phyloP scores from a whole-genome alignment of 2,888 invertebrate genomes.

The Polyommatus iphigenia region DNA sequence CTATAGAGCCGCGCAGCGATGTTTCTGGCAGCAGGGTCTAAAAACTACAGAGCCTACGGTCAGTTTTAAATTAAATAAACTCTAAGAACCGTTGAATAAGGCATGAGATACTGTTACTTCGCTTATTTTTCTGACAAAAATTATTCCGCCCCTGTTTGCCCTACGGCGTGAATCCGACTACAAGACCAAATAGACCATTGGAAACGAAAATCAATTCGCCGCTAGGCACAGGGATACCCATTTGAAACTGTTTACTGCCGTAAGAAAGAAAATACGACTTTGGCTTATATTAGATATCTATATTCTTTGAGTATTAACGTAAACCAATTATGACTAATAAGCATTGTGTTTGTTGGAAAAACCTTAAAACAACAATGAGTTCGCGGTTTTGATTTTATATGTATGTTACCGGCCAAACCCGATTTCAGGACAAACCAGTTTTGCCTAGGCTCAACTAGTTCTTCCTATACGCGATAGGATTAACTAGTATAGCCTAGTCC shows the following conservation, averaged over 20 bases:
- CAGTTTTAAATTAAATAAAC: background rate
- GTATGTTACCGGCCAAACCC: too few species aligned
- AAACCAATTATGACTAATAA: background rate
- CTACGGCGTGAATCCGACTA: background rate
- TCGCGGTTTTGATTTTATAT: background rate
- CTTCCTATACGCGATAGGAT: too few species aligned
- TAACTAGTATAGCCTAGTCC: too few species aligned
- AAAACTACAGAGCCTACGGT: background rate
- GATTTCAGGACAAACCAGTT: too few species aligned
- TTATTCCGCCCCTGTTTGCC: slow-evolving; percentile 6
- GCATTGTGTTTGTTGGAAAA: background rate
- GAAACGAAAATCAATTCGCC: background rate
- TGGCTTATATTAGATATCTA: background rate
- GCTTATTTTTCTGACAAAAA: background rate
- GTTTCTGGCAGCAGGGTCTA: too few species aligned
- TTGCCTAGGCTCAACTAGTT: too few species aligned
- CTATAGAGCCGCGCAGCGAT: too few species aligned
- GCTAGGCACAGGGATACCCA: background rate
- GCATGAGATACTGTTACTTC: background rate
- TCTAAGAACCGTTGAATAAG: background rate
- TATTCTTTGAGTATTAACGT: background rate
- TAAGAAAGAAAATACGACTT: background rate
- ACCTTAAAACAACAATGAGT: background rate
- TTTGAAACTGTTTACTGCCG: background rate
- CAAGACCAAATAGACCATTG: slow-evolving; percentile 13